Evolutionary conservation across 37 sponge, comb jelly and placozoan genomes (phyloP), one percentile per base, ranked within the genome.

Genomic region (Oopsacas minuta): DNA sequence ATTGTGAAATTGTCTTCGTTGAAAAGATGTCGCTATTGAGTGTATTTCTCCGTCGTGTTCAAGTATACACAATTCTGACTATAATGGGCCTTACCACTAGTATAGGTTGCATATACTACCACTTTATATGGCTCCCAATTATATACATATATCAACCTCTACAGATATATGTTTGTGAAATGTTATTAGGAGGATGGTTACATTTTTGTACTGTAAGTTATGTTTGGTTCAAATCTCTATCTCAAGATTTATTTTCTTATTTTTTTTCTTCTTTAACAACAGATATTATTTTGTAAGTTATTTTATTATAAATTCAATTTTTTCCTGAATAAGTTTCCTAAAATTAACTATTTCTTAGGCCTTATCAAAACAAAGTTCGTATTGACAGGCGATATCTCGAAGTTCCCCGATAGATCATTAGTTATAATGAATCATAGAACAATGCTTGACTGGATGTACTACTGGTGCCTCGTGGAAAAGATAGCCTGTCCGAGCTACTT

Each of bases 391-490:
- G 75, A 61, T 12, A n/a, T 34, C 1, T 3, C 20, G 7, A 61
- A 12, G 1, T 61, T 61, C 30, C 75, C 75, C 1, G 28, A 34
- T 25, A 3, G 75, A n/a, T 32, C 87, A 39, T 0, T 93, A 37
- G 22, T 91, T 37, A 85, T 93, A 1, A 88, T 93, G 91, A 93
- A 93, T 84, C 94, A 93, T 37, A 86, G 91, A 20, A 85, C 87
- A 23, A 91, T 91, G 83, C 83, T 93, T 42, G 94, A 93, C 82
- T 93, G 94, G 94, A 37, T 93, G 82, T 93, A 86, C 52, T 88
- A 89, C 81, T 93, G 91, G 91, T 35, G 38, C 32, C 84, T 93
- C 0, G 86, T 90, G 36, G 90, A 86, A 25, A 81, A 85, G 39
- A 81, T 85, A 23, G 94, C 91, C 0, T 53, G 89, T 69, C 81